phyloP scores from a whole-genome alignment of 2,888 invertebrate genomes.

The Phortica magna region DNA sequence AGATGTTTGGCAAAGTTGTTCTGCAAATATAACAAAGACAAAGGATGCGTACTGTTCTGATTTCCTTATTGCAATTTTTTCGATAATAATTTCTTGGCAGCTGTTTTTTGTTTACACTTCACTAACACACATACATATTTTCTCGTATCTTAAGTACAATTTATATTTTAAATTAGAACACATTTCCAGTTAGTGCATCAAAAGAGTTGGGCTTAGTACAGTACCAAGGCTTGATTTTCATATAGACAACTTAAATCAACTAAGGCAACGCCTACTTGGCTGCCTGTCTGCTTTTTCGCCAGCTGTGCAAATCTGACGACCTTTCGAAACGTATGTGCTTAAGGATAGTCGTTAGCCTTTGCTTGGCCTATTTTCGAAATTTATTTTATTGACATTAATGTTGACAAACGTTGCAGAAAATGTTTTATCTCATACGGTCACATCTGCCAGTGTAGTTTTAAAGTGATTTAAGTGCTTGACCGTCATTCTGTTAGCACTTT shows the following conservation, averaged over 20 bases:
- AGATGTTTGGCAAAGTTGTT: not conserved
- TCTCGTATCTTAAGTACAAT: not conserved
- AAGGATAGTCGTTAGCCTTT: not conserved
- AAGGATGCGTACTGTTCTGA: conserved; percentile 14
- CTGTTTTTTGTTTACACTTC: not conserved
- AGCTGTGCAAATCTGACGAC: conserved; percentile 25
- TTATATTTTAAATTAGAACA: conserved; percentile 68
- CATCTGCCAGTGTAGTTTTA: not conserved
- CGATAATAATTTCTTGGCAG: conserved; percentile 18
- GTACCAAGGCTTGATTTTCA: conserved; percentile 2
- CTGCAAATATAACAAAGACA: not conserved
- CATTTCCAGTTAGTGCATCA: conserved; percentile 66
- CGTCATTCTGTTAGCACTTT: not conserved
- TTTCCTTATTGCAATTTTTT: conserved; percentile 6
- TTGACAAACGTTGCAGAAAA: conserved; percentile 23
- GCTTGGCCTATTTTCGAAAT: conserved; percentile 28
- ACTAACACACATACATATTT: not conserved
- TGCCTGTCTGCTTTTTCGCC: not conserved
- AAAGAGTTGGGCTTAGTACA: not conserved
- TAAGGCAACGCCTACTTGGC: not conserved
- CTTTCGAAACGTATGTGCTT: conserved; percentile 13
- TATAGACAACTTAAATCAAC: conserved; percentile 3
- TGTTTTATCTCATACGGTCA: not conserved
- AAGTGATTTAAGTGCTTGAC: not conserved
- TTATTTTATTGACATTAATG: conserved; percentile 27